A percentile compares a stretch with the other conserved stretches of the same genome.
Conservation (phyloP, 2,113 vertebrate genomes). For the Mellivora capensis region DNA sequence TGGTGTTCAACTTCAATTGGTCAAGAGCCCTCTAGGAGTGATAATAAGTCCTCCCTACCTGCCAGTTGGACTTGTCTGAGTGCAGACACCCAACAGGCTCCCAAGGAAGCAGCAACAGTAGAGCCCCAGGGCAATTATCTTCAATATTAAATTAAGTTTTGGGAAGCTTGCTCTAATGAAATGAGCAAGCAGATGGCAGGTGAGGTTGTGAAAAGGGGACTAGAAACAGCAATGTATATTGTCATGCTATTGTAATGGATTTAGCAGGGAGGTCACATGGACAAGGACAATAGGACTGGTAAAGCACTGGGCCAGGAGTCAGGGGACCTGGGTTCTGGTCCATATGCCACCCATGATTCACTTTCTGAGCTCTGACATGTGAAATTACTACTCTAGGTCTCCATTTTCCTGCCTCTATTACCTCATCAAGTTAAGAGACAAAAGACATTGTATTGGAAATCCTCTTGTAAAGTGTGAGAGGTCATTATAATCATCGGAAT, state of each 20-base stretch:
- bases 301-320: neutral
- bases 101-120: neutral
- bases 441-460: neutral
- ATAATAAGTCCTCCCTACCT: neutral
- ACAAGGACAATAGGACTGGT: neutral
- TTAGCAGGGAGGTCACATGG: neutral
- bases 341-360: neutral
- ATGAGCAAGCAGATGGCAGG: neutral
- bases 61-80: no score
- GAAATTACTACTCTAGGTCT: neutral
- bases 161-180: neutral
- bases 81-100: neutral
- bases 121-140: neutral
- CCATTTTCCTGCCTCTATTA: neutral
- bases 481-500: neutral
- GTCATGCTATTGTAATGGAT: neutral
- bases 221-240: neutral
- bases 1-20: neutral
- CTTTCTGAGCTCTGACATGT: neutral
- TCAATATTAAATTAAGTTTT: neutral
- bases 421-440: neutral
- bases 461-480: neutral
- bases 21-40: neutral
- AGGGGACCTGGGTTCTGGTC: neutral
- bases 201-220: neutral